Evolutionary conservation across 1,140 invertebrate genomes (phyloP), one percentile per base, ranked within the genome.

Genomic region (Sminthurides bifidus): DNA sequence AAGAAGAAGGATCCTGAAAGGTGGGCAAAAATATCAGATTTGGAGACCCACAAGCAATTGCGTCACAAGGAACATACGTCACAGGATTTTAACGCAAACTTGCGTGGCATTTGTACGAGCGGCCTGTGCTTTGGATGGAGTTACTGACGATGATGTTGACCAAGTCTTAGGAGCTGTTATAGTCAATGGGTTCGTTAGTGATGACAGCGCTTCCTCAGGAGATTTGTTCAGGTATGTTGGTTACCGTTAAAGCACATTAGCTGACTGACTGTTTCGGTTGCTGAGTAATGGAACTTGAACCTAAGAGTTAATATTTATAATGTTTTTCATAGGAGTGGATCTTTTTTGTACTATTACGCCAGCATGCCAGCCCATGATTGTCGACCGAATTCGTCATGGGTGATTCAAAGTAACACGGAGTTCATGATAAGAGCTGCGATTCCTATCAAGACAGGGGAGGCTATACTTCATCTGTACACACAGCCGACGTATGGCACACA

Each of bases 401-500:
- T 50, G 0, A 55, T 60, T 38, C 29, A 35, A 23, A 21, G 24
- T 2, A 49, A 56, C 6, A 44, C 46, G n/a, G 53, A 60, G 14
- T 60, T 52, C 46, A 5, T 35, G 6, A 1, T 60, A 5, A n/a
- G 58, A n/a, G 58, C 58, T 12, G 26, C 49, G 0, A 17, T 50
- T 5, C 1, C 19, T 4, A 56, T 60, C 12, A 10, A 33, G 8
- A 12, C n/a, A 15, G 58, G 53, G 15, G 30, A 44, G 4, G 8
- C 2, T 12, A 56, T 60, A 19, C 37, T 31, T 14, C 54, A 55
- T 10, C 24, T 56, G 27, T 60, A 60, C 31, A 33, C 37, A 5
- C 49, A 60, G 6, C 38, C 52, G 1, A 55, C 30, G 1, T 17
- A 53, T 2, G 66, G 65, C 17, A 70, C 68, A 1, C 45, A 53